These are phyloP conservation scores for Sylvilagus floridanus DNA, from an alignment of 2,797 vertebrate species.

Conservation along the genomic window DNA sequence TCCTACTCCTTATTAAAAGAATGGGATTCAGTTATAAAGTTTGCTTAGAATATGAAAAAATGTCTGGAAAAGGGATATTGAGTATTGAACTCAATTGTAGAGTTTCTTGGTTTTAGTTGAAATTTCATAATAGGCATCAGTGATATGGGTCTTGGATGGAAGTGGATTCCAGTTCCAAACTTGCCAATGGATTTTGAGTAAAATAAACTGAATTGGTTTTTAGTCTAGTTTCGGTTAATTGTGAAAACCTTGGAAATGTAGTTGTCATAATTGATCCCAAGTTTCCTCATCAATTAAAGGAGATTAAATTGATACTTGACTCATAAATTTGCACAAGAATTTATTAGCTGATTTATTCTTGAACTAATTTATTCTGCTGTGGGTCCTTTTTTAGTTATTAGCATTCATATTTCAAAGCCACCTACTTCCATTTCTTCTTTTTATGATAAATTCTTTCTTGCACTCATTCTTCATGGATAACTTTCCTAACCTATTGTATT, in stretches of 20 bases:
- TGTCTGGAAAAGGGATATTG: not conserved
- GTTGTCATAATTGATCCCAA: not conserved
- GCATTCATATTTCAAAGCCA: not conserved
- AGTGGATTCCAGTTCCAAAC: not conserved
- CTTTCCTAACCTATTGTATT: not conserved
- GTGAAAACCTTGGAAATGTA: not conserved
- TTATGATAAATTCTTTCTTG: not conserved
- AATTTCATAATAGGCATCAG: not conserved
- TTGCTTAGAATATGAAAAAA: not conserved
- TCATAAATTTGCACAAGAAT: not conserved
- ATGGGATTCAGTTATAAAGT: not conserved
- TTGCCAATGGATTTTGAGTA: not conserved
- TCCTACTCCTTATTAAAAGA: not conserved
- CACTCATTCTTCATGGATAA: not conserved
- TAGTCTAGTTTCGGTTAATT: not conserved
- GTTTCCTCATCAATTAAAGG: not conserved
- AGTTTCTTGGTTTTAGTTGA: not conserved
- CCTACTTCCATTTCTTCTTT: not conserved
- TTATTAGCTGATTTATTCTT: not conserved
- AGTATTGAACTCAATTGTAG: not conserved
- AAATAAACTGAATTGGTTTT: not conserved
- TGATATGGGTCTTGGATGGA: not conserved
- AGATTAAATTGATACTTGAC: not conserved
- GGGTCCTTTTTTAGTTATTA: conserved; percentile 39
- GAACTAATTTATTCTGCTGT: not conserved